Evolutionary conservation across 2,797 vertebrate species (phyloP).

Genomic region (Sebastes glaucus): DNA sequence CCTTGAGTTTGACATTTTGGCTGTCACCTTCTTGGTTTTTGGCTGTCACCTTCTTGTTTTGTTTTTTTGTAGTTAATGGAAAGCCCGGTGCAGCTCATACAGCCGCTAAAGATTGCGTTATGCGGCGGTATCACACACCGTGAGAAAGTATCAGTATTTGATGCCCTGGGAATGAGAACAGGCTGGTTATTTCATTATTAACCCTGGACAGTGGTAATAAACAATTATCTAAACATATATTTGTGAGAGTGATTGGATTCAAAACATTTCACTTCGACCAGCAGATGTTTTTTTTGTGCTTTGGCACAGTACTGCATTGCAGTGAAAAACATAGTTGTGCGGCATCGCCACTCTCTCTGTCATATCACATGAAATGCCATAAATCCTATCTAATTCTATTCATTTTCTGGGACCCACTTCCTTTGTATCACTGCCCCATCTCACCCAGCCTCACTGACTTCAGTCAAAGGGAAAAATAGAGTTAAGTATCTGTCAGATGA

Average conservation of each 20-base stretch:
- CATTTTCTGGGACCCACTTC: constrained; percentile 27
- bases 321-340: constrained; percentile 16
- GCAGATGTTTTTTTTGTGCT: background rate
- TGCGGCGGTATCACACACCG: too few relatives aligned
- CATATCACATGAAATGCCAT: constrained; percentile 26
- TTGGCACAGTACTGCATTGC: constrained; percentile 23
- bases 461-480: constrained; percentile 11
- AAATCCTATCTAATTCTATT: constrained; percentile 44
- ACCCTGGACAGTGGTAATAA: background rate
- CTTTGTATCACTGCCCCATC: constrained; percentile 29
- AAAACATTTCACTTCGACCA: background rate
- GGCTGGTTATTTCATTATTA: background rate
- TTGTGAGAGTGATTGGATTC: background rate
- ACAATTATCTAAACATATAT: background rate
- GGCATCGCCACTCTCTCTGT: background rate
- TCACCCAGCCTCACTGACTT: constrained; percentile 10
- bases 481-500: constrained; percentile 37
- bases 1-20: too few relatives aligned
- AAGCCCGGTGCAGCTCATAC: too few relatives aligned
- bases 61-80: too few relatives aligned
- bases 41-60: too few relatives aligned
- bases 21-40: too few relatives aligned
- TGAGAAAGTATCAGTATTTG: too few relatives aligned
- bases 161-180: too few relatives aligned
- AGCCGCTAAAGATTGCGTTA: too few relatives aligned